Base-by-base conservation (phyloP, 1,140 invertebrate species). In the Bombus cullumanus region DNA sequence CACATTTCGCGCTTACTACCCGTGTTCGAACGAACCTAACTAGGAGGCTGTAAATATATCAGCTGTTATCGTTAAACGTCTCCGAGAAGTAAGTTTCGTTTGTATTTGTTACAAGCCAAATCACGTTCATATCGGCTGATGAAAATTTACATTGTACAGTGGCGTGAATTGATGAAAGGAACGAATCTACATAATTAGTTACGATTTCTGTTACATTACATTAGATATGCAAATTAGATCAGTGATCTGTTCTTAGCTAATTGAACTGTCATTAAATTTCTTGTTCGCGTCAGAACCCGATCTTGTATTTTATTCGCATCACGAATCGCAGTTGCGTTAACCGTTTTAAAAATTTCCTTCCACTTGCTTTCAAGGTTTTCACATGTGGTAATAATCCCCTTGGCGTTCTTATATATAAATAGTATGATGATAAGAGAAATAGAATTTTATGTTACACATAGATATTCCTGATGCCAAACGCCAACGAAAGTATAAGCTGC, bases 21-120 rank as follows among this genome's bases (percentile, higher is more conserved):
- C 37, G 37, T 31, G 25, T 5, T 71, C 64, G 72, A 81, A 66
- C 81, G 47, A 22, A 53, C 62, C 41, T 57, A 83, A 53, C 47
- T 37, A 69, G 71, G 66, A 77, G 66, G 74, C 72, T 79, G 66
- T 73, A 75, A 85, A 81, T 88, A 88, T 53, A 85, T 89, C 73
- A 81, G n/a, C 12, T 66, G 83, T 84, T 85, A 71, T 88, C 86
- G 87, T 84, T 68, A 74, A 34, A 31, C 12, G 62, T 66, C 41
- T 6, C 28, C 18, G 34, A 31, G 22, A 43, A 53, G 39, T 57
- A 39, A 47, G 57, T 15, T 15, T 59, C 10, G 47, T 28, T 31
- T 59, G 43, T 69, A 74, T n/a, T n/a, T 25, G 28, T 64, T 73
- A n/a, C 59, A 76, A 81, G 18, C 77, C 18, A 53, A 53, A 72